A percentile compares a stretch with the other conserved stretches of the same genome.
Evolutionary conservation across 2,113 vertebrate species (phyloP).

Genomic region (Rhipidura dahli): DNA sequence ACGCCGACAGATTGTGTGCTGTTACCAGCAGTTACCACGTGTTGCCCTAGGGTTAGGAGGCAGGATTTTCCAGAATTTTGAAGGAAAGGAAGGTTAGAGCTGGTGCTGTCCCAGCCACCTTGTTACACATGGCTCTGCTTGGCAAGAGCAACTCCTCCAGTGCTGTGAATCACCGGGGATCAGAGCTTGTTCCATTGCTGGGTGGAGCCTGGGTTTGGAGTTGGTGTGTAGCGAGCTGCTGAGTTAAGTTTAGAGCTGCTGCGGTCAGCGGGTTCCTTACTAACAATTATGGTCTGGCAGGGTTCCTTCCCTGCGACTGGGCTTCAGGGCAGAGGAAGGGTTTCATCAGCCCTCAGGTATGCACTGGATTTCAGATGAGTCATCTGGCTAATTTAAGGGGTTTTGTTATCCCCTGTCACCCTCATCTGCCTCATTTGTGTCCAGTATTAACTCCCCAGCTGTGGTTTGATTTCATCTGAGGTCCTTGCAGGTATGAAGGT

Average conservation of each 20-base stretch:
- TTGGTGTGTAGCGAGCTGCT: not conserved
- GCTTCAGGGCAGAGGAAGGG: not conserved
- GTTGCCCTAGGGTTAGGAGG: not conserved
- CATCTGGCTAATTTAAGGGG: not conserved
- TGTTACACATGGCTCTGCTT: not conserved
- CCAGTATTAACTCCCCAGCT: not conserved
- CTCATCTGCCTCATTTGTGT: fast-evolving
- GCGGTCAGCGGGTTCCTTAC: not conserved
- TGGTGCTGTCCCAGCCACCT: not conserved
- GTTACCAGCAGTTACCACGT: fast-evolving
- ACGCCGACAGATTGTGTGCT: not conserved
- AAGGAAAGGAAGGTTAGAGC: not conserved
- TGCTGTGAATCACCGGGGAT: not conserved
- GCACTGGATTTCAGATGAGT: not conserved
- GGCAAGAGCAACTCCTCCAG: not conserved
- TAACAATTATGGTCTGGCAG: not conserved
- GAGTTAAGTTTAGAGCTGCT: not conserved
- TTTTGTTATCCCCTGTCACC: not conserved
- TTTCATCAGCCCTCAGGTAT: not conserved
- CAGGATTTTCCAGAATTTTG: not conserved
- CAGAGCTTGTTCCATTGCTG: not conserved
- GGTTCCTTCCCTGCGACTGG: not conserved
- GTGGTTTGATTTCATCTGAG: not conserved
- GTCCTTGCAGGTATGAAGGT: not conserved
- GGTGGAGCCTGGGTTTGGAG: not conserved